Base-by-base conservation (phyloP, 1,140 invertebrate species). In the Drosophila ananassae region DNA sequence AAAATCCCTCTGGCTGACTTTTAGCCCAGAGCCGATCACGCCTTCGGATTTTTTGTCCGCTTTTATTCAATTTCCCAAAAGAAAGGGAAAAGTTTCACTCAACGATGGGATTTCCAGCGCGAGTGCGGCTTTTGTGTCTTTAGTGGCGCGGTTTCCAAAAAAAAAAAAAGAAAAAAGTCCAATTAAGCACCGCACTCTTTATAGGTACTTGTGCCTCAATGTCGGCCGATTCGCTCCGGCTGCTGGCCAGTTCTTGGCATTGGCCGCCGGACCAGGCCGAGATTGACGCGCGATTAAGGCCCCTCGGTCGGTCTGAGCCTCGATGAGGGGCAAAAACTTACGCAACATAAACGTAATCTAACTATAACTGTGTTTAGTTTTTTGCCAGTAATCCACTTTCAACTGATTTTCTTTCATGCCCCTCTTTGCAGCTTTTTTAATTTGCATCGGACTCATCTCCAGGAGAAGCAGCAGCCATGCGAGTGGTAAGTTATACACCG, bases 171-270 rank as follows among this genome's bases (percentile, higher is more conserved):
- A 60, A 46, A 59, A 75, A 41, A 66, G 8, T 7, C 37, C 28
- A 56, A 60, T 47, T 58, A 78, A 53, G 55, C 60, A 53, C 55
- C 22, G 1, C 3, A 37, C 34, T 37, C 10, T 37, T 37, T 22
- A 4, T 22, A 47, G 58, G 62, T 41, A 44, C 22, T 12, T 50
- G 24, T 17, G 53, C 48, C 25, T 47, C 75, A 77, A 56, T 76
- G 66, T 59, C 59, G 69, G 57, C 21, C 61, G 82, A 58, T 63
- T 76, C 79, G 82, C 57, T 75, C 55, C 61, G 68, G 44, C 64
- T 68, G 67, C 46, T 89, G 63, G 63, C 61, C 69, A 82, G 78
- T 89, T 87, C 83, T 89, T 89, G 82, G 78, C 80, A 84, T 84
- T 66, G 74, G 55, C 50, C 59, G 48, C 32, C 68, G 37, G 44